Evolutionary conservation across 2,888 invertebrate species (phyloP).

Genomic region (Endomychus coccineus): DNA sequence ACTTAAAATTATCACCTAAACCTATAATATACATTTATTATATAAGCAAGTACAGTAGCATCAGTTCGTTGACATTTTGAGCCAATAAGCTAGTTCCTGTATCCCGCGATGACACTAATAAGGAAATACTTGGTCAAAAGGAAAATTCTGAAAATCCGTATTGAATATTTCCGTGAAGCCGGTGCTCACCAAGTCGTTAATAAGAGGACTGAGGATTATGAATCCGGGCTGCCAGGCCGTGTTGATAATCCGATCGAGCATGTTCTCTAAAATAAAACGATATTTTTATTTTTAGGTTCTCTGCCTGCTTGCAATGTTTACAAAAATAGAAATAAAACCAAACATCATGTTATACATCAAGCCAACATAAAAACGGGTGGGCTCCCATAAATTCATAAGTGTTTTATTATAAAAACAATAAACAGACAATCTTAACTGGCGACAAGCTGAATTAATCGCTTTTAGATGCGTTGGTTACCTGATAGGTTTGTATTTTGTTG

Average conservation of each 20-base stretch:
- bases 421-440: no score
- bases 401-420: slow-evolving; percentile 11
- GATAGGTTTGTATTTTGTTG: no score
- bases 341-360: slow-evolving; percentile 15
- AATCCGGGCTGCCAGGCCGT: slow-evolving; percentile 76
- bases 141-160: slow-evolving; percentile 65
- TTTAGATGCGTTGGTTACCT: no score
- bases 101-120: no score
- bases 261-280: slow-evolving; percentile 49
- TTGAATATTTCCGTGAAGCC: slow-evolving; percentile 80
- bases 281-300: slow-evolving; percentile 8
- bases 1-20: no score
- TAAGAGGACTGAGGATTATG: slow-evolving; percentile 63
- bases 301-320: slow-evolving; percentile 11
- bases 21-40: no score
- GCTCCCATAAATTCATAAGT: slow-evolving; percentile 13
- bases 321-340: slow-evolving; percentile 12
- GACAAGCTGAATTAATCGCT: no score
- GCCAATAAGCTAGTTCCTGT: no score
- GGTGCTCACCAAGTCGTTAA: slow-evolving; percentile 75
- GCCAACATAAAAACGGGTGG: slow-evolving; percentile 10
- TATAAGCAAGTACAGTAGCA: no score
- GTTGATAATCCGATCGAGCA: slow-evolving; percentile 72
- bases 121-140: slow-evolving; percentile 57
- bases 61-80: no score